These are phyloP conservation scores for Pyrgilauda ruficollis DNA, from an alignment of 2,113 vertebrate species.

Conservation along the genomic window DNA sequence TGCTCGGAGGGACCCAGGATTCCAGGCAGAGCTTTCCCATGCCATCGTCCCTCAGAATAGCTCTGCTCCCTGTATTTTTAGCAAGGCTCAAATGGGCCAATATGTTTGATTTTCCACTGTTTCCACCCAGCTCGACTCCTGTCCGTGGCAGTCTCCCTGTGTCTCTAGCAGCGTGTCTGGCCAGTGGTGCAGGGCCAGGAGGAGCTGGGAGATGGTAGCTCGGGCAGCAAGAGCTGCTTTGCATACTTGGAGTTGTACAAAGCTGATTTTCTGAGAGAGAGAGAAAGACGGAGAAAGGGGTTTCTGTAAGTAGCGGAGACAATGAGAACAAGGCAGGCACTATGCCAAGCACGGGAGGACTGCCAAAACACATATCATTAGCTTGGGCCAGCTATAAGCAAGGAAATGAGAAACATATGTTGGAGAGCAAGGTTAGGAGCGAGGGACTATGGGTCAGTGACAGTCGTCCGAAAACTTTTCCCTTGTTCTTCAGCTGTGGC, in stretches of 20 bases:
- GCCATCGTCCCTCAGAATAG: constrained; percentile 89
- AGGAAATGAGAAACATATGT: constrained; percentile 85
- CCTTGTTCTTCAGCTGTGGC: constrained; percentile 81
- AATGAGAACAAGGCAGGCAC: constrained; percentile 83
- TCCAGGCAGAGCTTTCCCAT: constrained; percentile 92
- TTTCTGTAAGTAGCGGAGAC: constrained; percentile 83
- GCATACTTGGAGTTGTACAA: constrained; percentile 78
- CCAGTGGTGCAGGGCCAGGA: not conserved
- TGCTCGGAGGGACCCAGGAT: constrained; percentile 73
- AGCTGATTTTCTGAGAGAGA: constrained; percentile 71
- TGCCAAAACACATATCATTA: constrained; percentile 87
- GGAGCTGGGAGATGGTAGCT: constrained; percentile 72
- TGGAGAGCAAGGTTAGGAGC: constrained; percentile 77
- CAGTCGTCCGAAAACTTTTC: constrained; percentile 76
- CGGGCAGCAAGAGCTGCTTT: constrained; percentile 69
- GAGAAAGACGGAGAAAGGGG: constrained; percentile 76
- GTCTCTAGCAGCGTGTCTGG: constrained; percentile 43
- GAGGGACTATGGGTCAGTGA: constrained; percentile 80
- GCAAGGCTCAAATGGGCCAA: constrained; percentile 85
- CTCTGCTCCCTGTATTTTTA: constrained; percentile 93
- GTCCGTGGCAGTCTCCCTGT: constrained; percentile 71
- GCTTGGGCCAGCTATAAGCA: constrained; percentile 81
- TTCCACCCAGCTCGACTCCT: constrained; percentile 80
- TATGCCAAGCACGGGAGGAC: constrained; percentile 79
- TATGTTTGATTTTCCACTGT: constrained; percentile 97